Evolutionary conservation across 1,140 invertebrate species (phyloP).

Genomic region (Centruroides sculpturatus): DNA sequence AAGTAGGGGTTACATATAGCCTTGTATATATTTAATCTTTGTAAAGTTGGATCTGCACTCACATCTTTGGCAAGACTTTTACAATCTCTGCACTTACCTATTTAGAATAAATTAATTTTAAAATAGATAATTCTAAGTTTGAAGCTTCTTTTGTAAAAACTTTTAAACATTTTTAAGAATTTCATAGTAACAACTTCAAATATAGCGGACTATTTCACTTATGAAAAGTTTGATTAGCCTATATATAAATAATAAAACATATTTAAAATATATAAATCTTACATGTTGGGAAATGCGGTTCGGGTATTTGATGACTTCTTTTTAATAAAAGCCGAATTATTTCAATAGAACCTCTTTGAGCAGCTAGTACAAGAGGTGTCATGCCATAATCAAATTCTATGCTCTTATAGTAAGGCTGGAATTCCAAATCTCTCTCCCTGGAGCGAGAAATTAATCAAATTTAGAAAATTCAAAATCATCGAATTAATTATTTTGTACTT

Average conservation of each 20-base stretch:
- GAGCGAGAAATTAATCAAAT: too few relatives aligned
- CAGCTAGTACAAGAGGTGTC: constrained; percentile 53
- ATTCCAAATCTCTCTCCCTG: too few relatives aligned
- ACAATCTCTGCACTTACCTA: constrained; percentile 17
- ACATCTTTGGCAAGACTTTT: constrained; percentile 29
- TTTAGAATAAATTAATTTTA: too few relatives aligned
- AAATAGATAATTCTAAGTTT: too few relatives aligned
- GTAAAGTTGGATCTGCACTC: constrained; percentile 31
- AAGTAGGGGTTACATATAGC: too few relatives aligned
- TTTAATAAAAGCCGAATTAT: constrained; percentile 46
- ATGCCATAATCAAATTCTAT: constrained; percentile 49
- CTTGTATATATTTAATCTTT: constrained; percentile 39
- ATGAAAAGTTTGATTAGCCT: too few relatives aligned
- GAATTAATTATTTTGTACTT: neutral
- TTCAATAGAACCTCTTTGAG: too few relatives aligned
- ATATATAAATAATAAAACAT: too few relatives aligned
- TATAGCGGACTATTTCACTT: too few relatives aligned
- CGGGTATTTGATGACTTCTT: constrained; percentile 38
- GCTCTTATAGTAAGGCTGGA: constrained; percentile 1
- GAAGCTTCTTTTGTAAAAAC: constrained; percentile 23
- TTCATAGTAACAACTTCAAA: constrained; percentile 43
- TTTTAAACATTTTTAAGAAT: constrained; percentile 40
- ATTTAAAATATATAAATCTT: too few relatives aligned
- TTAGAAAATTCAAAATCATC: too few relatives aligned
- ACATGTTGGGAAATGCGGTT: too few relatives aligned